Base-by-base conservation (phyloP, 2,888 invertebrate genomes). In the Dryobota labecula region DNA sequence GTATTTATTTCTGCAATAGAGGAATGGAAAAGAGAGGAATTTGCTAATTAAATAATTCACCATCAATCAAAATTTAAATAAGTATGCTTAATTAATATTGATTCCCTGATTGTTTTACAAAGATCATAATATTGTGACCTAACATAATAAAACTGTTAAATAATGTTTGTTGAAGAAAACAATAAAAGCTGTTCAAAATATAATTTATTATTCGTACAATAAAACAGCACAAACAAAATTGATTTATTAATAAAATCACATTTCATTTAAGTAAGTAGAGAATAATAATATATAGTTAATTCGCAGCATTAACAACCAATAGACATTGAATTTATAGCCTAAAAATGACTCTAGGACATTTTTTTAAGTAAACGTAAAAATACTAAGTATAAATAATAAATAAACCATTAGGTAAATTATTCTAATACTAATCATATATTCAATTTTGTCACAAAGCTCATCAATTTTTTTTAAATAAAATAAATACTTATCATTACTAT, bases 221-320 rank as follows among this genome's bases (percentile, higher is more conserved):
- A 88, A 88, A 89, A 89, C 87, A 88, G 85, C 90, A 91, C 89
- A 91, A 89, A 88, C 90, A 89, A 86, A 85, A 86, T 80, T 81
- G 82, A 85, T 83, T 82, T 82, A 82, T 83, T 84, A 85, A 80
- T 81, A 84, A 88, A 89, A 86, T 87, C 88, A 90, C 87, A 86
- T 86, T 80, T 84, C 81, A 85, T 76, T 82, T 73, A 84, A 83
- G 74, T 76, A 84, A 83, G 75, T 76, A 78, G 70, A 71, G 36
- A 73, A 79, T 64, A 73, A 73, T 51, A 67, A 69, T 67, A 75
- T 38, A 61, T 61, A 79, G 53, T 71, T 64, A 72, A 80, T 76
- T 78, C 49, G 51, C 71, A 60, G 58, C 78, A 71, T 60, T 70
- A 66, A 61, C 61, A 80, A 80, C 68, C 53, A 77, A 70, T 54